Conservation (phyloP, 2,113 vertebrate species). For the Geococcyx californianus region DNA sequence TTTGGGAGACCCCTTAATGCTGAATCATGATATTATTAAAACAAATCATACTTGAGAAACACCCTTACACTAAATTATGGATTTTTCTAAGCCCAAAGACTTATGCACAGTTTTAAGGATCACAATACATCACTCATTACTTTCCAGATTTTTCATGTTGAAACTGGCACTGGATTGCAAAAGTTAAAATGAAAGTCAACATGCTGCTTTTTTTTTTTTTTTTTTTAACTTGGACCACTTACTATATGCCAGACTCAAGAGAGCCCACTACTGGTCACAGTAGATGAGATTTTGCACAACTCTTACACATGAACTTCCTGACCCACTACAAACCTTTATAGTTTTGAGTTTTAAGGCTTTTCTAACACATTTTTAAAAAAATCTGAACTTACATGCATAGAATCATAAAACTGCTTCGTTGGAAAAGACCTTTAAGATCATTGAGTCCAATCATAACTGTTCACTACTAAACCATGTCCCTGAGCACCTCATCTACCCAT, state of each 20-base stretch:
- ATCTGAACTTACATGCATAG: not conserved
- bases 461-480: too few species aligned
- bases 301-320: not conserved
- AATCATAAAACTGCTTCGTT: too few species aligned
- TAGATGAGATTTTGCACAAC: not conserved
- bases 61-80: not conserved
- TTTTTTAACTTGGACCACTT: not conserved
- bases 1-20: not conserved
- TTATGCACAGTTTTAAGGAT: not conserved
- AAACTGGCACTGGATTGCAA: not conserved
- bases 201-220: too few species aligned
- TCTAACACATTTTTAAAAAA: not conserved
- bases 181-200: not conserved
- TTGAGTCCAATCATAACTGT: too few species aligned
- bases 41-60: not conserved
- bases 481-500: too few species aligned
- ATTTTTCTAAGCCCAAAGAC: not conserved
- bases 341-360: not conserved
- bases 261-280: not conserved
- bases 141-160: not conserved
- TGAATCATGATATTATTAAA: not conserved
- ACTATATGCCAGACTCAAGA: not conserved
- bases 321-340: rapidly evolving
- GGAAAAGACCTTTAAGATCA: too few species aligned
- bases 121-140: rapidly evolving